Conservation (phyloP, 2,888 invertebrate species). For the Drosophila aldrichi region DNA sequence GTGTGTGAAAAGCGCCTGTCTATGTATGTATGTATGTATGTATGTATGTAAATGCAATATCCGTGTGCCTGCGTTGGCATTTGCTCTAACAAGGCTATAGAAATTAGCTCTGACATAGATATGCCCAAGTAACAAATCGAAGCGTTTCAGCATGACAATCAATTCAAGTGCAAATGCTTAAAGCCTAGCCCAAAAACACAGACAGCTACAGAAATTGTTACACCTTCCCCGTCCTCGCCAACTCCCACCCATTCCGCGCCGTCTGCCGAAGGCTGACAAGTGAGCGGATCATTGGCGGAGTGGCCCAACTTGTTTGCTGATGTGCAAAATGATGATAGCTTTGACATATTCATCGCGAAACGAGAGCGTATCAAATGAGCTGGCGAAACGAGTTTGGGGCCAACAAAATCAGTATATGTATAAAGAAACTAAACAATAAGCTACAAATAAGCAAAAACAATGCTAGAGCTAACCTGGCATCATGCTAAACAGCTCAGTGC, state of each 20-base stretch:
- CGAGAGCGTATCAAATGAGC: slow-evolving; percentile 44
- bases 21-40: no score
- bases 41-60: slow-evolving; percentile 60
- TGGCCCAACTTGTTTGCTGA: slow-evolving; percentile 53
- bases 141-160: slow-evolving; percentile 52
- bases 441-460: not conserved
- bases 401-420: no score
- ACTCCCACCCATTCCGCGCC: not conserved
- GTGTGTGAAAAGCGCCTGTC: slow-evolving; percentile 71
- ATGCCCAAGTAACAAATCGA: slow-evolving; percentile 34
- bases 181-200: slow-evolving; percentile 30
- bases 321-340: slow-evolving; percentile 58
- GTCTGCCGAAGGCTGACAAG: slow-evolving; percentile 47
- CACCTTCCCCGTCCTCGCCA: not conserved
- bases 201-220: not conserved
- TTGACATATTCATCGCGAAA: slow-evolving; percentile 62
- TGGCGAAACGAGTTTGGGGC: slow-evolving; percentile 44
- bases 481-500: slow-evolving; percentile 26
- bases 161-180: slow-evolving; percentile 45
- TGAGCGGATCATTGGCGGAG: slow-evolving; percentile 43
- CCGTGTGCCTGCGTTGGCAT: slow-evolving; percentile 32
- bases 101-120: slow-evolving; percentile 64
- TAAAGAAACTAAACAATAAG: not conserved
- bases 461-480: slow-evolving; percentile 31
- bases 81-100: slow-evolving; percentile 60